Evolutionary conservation across 2,888 invertebrate genomes (phyloP), one percentile per base, ranked within the genome.

Genomic region (Coenonympha glycerion): DNA sequence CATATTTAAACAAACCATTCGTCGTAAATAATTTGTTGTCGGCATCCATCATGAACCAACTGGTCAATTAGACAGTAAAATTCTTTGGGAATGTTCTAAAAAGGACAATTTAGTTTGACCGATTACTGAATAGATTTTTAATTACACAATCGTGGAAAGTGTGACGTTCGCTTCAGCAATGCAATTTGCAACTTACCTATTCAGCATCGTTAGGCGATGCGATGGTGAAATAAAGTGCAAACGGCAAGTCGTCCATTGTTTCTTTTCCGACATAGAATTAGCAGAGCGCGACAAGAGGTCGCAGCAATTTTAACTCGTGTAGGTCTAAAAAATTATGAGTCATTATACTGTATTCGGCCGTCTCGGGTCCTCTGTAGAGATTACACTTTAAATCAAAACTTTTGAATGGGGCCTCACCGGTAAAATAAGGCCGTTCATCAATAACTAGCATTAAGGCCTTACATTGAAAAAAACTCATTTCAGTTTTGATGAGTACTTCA

Each of bases 241-340:
- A 65, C 65, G 68, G 73, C 76, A 73, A 75, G 78, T 73, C 73
- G 71, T 66, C 69, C 66, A 74, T 80, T 79, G 77, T 80, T 72
- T 70, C 62, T 66, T 65, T 71, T 71, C 73, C 73, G 72, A 69
- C 73, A 65, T 41, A 16, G 47, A 41, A 49, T 48, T 68, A 79
- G 56, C 71, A 69, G 76, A 79, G 76, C 80, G 76, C 59, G 64
- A 76, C 77, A 57, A 56, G 66, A 69, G 70, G 67, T 68, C 74
- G 69, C 64, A 57, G 64, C 37, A 13, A 37, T 15, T 37, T 13
- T 37, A 22, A 13, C 13, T 13, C 37, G 21, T 21, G 13, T 37
- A 22, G 22, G 6, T 22, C 15, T 13, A 9, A 21, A 15, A 24
- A 13, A 22, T 24, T n/a, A 22, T 15, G 11, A 22, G 22, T 22